phyloP scores from a whole-genome alignment of 1,140 invertebrate genomes.

The Idris sp. region DNA sequence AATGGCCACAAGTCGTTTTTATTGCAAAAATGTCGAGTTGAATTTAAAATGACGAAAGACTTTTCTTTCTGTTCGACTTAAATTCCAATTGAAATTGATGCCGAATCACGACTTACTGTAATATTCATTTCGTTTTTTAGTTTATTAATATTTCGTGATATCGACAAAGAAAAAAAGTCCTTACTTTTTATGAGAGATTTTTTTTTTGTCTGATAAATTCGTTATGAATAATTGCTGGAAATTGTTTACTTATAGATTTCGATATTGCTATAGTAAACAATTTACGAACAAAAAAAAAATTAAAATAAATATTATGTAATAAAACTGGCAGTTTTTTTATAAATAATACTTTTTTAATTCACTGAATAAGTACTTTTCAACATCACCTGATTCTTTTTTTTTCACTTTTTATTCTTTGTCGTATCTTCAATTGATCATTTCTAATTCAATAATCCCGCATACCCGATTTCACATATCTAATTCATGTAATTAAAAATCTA shows the following conservation, averaged over 20 bases:
- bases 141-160: conserved; percentile 44
- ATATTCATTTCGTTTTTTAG: conserved; percentile 20
- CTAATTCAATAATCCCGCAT: no score
- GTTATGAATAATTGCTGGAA: conserved; percentile 26
- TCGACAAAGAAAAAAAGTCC: conserved; percentile 2
- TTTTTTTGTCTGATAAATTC: conserved; percentile 26
- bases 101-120: conserved; percentile 25
- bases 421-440: no score
- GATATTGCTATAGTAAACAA: no score
- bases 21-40: conserved; percentile 40
- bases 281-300: no score
- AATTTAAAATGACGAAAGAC: conserved; percentile 52
- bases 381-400: no score
- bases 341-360: no score
- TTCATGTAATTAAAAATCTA: no score
- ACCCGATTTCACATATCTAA: no score
- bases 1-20: conserved; percentile 56
- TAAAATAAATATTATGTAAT: no score
- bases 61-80: conserved; percentile 38
- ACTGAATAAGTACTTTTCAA: no score
- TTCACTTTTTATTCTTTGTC: no score
- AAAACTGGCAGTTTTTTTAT: no score
- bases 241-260: conserved; percentile 10
- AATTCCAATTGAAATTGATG: conserved; percentile 42
- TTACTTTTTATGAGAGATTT: conserved; percentile 25